These are phyloP conservation scores for Ariopsis seemanni DNA, from an alignment of 2,113 vertebrate genomes.

Conservation along the genomic window DNA sequence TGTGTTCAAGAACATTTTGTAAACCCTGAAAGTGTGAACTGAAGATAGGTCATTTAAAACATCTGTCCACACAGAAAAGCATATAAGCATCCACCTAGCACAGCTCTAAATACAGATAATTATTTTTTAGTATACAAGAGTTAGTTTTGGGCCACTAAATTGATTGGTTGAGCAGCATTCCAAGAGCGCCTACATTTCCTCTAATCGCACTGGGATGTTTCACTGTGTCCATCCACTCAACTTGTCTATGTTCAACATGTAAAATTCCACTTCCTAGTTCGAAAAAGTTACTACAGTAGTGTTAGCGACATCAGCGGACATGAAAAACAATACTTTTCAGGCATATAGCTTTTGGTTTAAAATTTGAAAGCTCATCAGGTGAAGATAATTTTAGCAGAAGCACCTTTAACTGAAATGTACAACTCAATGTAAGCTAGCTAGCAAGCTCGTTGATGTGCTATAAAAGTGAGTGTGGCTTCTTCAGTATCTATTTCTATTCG, in stretches of 20 bases:
- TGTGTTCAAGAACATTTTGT: neutral
- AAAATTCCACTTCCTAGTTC: too few relatives aligned
- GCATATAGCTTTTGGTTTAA: neutral
- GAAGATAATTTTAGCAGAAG: neutral
- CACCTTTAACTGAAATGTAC: neutral
- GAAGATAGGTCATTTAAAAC: neutral
- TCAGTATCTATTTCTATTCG: neutral
- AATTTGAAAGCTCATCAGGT: neutral
- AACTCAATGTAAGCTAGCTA: neutral
- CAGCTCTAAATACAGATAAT: neutral
- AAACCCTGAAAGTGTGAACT: neutral
- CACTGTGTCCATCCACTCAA: too few relatives aligned
- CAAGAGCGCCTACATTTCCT: neutral
- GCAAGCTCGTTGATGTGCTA: too few relatives aligned
- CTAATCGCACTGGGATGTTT: too few relatives aligned
- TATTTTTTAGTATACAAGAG: neutral
- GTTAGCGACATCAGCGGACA: too few relatives aligned
- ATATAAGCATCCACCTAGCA: neutral
- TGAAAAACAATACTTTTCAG: too few relatives aligned
- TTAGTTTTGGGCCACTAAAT: neutral
- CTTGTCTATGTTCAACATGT: too few relatives aligned
- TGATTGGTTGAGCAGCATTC: neutral
- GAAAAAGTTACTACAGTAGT: too few relatives aligned
- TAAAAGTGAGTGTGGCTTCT: neutral
- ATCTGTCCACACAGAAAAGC: neutral